These are phyloP conservation scores for Sturnira hondurensis DNA, from an alignment of 2,113 vertebrate genomes.

Conservation along the genomic window DNA sequence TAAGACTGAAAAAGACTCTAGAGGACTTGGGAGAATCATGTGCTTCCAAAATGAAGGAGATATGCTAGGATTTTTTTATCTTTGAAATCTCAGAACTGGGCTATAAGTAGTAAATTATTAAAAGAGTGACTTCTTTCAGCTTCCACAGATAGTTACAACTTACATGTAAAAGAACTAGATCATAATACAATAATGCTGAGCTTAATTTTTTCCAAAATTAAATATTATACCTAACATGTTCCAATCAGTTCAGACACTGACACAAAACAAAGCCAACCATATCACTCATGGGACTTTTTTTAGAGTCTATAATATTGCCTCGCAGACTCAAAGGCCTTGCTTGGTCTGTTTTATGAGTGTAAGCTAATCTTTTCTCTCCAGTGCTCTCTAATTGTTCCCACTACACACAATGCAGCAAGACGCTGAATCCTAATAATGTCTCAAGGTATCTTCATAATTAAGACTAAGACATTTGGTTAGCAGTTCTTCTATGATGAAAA, in stretches of 20 bases:
- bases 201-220: neutral
- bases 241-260: neutral
- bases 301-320: neutral
- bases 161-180: neutral
- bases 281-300: neutral
- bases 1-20: neutral
- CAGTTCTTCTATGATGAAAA: conserved; percentile 32
- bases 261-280: neutral
- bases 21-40: neutral
- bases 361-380: conserved; percentile 54
- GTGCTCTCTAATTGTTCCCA: conserved; percentile 30
- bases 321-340: neutral
- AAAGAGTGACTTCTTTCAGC: neutral
- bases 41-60: neutral
- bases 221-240: neutral
- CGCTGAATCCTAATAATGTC: neutral
- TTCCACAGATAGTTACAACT: neutral
- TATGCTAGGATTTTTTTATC: neutral
- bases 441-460: conserved; percentile 28
- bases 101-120: neutral
- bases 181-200: neutral
- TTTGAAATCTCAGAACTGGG: neutral
- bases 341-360: conserved; percentile 1
- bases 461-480: neutral
- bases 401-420: conserved; percentile 54